Base-by-base conservation (phyloP, 2,888 invertebrate species). In the Theretra japonica region DNA sequence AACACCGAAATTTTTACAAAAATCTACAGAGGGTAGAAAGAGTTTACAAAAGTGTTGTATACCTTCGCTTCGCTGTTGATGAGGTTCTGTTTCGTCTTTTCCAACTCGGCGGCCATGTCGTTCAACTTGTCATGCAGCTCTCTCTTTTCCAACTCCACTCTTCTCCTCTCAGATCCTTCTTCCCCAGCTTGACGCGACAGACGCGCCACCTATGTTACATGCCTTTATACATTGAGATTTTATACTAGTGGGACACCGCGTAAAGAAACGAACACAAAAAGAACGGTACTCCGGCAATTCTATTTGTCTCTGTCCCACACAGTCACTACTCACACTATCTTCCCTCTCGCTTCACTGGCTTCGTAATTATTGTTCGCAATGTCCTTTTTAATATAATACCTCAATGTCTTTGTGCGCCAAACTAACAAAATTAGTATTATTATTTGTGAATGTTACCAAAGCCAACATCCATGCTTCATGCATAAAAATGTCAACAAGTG, bases 181-280 rank as follows among this genome's bases (percentile, higher is more conserved):
- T 97, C 98, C 57, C 97, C 98, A 50, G 97, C 97, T 88, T 97
- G 98, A 73, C 97, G 95, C 79, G 97, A 97, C 74, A 98, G 90
- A 74, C 98, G 96, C 80, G 97, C 97, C 75, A 97, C 96, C 96
- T 96, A 87, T 73, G 70, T 76, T 73, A 75, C 7, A 69, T 41
- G 56, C 72, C 50, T 6, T 58, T 58, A 30, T 58, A 23, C 15
- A 41, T 15, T 41, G 41, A 41, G 41, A 41, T 41, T 15, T 41
- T 11, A 41, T 41, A 33, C 6, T 33, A 41, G 15, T 11, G 41
- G 11, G 41, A 41, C 11, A 15, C 3, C 28, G 28, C 28, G 28
- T 28, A 28, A 28, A 28, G 4, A 28, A 28, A 28, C 28, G 28
- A 28, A 28, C 3, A 28, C 5, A 4, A 28, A 28, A 28, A 28